Evolutionary conservation across 1,140 invertebrate species (phyloP), one percentile per base, ranked within the genome.

Genomic region (Leptinotarsa defecta): DNA sequence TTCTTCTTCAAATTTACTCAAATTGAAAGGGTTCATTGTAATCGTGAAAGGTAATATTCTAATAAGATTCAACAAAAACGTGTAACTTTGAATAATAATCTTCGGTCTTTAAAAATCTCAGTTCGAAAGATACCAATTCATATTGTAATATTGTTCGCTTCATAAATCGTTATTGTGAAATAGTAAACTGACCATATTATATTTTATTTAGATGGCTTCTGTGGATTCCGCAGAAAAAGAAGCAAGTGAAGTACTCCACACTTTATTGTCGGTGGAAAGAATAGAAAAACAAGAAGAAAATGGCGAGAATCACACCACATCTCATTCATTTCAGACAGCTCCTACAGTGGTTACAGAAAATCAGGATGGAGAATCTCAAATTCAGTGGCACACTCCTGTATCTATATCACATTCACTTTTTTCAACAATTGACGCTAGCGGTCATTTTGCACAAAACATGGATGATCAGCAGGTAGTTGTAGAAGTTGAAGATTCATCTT

Each of bases 211-310:
- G 77, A 86, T 86, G 85, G 81, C 83, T 49, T 76, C 80, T 76
- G 81, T 83, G 43, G 83, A 84, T 79, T 83, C 81, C 70, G 89
- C 89, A 34, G 90, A 91, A 83, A 91, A 90, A 79, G 90, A 91
- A 84, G 90, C 90, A 3, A 91, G 90, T 81, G 90, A 91, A 85
- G 90, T 91, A 27, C 84, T 91, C 63, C 90, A 90, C 78, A 90
- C 90, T 8, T 83, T 91, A 72, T 83, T 91, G 71, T 90, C 90
- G 13, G 89, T 91, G 68, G 90, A 91, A 80, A 82, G 90, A 11
- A 86, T 87, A 84, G 82, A 89, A 87, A 88, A 89, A 86, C 83
- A 88, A 78, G 88, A 88, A 76, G 80, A 78, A 72, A 80, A 76
- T 75, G 78, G 67, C 22, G 78, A 78, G 20, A 83, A 81, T 77